These are phyloP conservation scores for Vulpes ferrilata DNA, from an alignment of 2,113 vertebrate species.

Conservation along the genomic window DNA sequence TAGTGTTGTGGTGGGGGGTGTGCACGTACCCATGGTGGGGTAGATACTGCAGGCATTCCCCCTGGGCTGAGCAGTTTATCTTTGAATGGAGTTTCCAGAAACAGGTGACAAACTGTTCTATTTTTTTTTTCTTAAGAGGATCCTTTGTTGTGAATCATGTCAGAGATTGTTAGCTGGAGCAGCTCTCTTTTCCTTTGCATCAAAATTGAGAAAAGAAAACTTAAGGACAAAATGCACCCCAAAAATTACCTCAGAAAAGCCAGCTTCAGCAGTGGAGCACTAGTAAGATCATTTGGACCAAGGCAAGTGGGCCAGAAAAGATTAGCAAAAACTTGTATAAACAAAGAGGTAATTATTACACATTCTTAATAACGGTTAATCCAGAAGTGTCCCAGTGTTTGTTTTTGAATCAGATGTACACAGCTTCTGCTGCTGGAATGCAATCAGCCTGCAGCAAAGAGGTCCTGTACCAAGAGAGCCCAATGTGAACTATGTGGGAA, in stretches of 20 bases:
- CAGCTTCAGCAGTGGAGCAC: background rate
- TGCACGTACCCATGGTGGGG: background rate
- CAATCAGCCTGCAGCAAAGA: background rate
- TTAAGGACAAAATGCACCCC: constrained; percentile 35
- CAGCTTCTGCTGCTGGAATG: background rate
- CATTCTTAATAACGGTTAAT: background rate
- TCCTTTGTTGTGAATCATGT: constrained; percentile 57
- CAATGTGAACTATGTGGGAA: background rate
- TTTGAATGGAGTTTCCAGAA: constrained; percentile 68
- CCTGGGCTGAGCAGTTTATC: constrained; percentile 58
- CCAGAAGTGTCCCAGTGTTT: background rate
- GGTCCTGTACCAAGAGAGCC: background rate
- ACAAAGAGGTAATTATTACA: background rate
- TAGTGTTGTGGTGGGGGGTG: background rate
- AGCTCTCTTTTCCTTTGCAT: background rate
- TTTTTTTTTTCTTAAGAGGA: constrained; percentile 70
- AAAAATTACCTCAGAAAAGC: background rate
- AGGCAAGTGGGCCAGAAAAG: background rate
- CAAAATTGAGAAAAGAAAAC: constrained; percentile 28
- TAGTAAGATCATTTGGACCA: background rate
- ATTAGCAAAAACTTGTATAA: constrained; percentile 34
- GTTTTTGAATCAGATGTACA: background rate
- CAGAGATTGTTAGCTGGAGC: background rate
- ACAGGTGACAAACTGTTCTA: constrained; percentile 33
- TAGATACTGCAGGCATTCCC: constrained; percentile 46